Percentiles rank a stretch among this genome's conserved stretches.
Conservation (phyloP, 2,113 vertebrate species). For the Chascanopsetta lugubris region DNA sequence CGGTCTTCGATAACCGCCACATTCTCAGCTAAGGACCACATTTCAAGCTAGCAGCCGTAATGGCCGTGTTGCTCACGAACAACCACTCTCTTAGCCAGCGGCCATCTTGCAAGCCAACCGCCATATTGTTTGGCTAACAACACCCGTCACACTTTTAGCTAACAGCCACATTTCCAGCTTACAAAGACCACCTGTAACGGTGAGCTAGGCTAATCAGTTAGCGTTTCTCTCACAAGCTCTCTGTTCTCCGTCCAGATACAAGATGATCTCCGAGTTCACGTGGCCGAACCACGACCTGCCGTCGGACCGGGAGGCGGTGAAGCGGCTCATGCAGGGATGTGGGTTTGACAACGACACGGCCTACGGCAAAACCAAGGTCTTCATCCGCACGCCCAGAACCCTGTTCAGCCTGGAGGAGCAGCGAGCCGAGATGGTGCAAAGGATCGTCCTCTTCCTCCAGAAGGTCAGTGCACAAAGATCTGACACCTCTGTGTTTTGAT, state of each 20-base stretch:
- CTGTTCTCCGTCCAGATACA: constrained; percentile 84
- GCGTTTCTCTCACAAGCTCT: background rate
- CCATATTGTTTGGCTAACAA: no score
- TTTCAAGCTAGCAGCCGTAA: no score
- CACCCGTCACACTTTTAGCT: no score
- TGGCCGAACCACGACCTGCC: constrained; percentile 96
- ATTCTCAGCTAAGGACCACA: no score
- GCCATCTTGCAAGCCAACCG: no score
- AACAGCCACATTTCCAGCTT: no score
- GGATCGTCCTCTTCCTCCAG: constrained; percentile 96
- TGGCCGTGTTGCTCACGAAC: no score
- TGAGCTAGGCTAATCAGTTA: no score
- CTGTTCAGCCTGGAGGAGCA: constrained; percentile 95
- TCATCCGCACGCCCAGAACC: constrained; percentile 93
- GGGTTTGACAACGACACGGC: constrained; percentile 93
- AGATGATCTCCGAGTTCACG: constrained; percentile 97
- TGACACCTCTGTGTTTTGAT: no score
- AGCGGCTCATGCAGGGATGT: constrained; percentile 87
- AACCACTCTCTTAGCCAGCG: no score
- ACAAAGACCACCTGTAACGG: no score
- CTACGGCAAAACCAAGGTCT: constrained; percentile 96
- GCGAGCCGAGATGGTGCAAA: constrained; percentile 89
- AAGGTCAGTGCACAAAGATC: constrained; percentile 94
- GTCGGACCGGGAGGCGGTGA: constrained; percentile 90
- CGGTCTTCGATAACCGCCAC: no score